These are phyloP conservation scores for Drosophila nasuta DNA, from an alignment of 1,140 invertebrate genomes.

Conservation along the genomic window DNA sequence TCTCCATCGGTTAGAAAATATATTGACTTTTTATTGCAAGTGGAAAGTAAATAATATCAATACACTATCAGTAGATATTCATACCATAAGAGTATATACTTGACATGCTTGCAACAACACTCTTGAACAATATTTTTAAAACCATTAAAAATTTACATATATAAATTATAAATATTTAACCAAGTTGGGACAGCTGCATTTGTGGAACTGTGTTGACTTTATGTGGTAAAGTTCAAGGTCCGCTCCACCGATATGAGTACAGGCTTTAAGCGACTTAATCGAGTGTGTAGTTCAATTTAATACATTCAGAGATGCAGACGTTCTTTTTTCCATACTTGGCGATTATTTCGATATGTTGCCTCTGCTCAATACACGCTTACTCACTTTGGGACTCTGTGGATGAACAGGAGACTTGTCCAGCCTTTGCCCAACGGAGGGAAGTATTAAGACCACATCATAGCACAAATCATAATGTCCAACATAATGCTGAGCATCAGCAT, in stretches of 20 bases:
- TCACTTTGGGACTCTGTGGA: slow-evolving; percentile 23
- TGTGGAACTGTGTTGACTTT: slow-evolving; percentile 26
- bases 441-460: slow-evolving; percentile 19
- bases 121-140: background rate
- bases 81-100: too few species aligned
- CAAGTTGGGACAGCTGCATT: slow-evolving; percentile 48
- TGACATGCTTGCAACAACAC: background rate
- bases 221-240: slow-evolving; percentile 55
- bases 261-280: background rate
- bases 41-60: too few species aligned
- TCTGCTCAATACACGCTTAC: slow-evolving; percentile 18
- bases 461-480: slow-evolving; percentile 32
- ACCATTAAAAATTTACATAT: background rate
- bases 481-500: background rate
- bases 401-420: slow-evolving; percentile 35
- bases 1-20: too few species aligned
- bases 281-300: slow-evolving; percentile 39
- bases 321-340: slow-evolving; percentile 6
- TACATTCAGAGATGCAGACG: slow-evolving; percentile 43
- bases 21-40: too few species aligned
- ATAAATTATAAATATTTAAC: slow-evolving; percentile 34
- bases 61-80: too few species aligned
- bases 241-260: slow-evolving; percentile 44
- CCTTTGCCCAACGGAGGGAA: background rate
- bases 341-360: slow-evolving; percentile 11